These are phyloP conservation scores for Odontamblyopus rebecca DNA, from an alignment of 2,797 vertebrate genomes.

Conservation along the genomic window DNA sequence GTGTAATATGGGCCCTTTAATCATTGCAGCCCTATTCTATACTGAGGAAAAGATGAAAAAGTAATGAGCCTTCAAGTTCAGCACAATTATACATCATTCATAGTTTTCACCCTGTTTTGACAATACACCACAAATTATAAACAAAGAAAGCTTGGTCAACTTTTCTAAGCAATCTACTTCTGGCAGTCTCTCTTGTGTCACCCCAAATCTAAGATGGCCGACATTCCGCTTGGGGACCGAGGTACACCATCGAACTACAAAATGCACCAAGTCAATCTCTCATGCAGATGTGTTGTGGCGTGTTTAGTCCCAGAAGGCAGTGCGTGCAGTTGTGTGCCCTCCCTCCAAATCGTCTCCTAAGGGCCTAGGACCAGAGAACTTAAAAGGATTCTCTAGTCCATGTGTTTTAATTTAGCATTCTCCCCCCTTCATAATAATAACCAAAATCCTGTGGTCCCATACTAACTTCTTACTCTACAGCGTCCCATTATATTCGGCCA, in stretches of 20 bases:
- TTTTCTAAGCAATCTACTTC: slow-evolving; percentile 17
- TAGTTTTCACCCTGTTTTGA: background rate
- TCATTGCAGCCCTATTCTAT: too few relatives aligned
- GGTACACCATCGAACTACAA: slow-evolving; percentile 39
- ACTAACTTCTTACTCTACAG: slow-evolving; percentile 24
- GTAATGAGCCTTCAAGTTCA: background rate
- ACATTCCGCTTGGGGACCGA: slow-evolving; percentile 46
- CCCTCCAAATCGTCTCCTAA: slow-evolving; percentile 39
- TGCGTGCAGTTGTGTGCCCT: slow-evolving; percentile 28
- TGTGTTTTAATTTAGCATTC: slow-evolving; percentile 66
- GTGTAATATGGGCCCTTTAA: too few relatives aligned
- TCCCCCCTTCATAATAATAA: slow-evolving; percentile 51
- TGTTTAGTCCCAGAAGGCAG: slow-evolving; percentile 52
- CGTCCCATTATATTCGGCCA: slow-evolving; percentile 28
- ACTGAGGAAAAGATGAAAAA: background rate
- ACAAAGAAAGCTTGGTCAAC: too few relatives aligned
- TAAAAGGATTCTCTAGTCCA: slow-evolving; percentile 64
- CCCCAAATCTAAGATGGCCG: slow-evolving; percentile 53
- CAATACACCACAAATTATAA: background rate
- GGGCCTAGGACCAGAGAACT: slow-evolving; percentile 41
- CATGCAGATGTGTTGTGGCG: slow-evolving; percentile 50
- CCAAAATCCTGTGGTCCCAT: slow-evolving; percentile 48
- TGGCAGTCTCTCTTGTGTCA: slow-evolving; percentile 46
- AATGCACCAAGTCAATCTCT: slow-evolving; percentile 47
- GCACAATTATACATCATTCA: background rate